Percentiles rank a stretch among this genome's conserved stretches.
These are phyloP conservation scores for Psettodes erumei DNA, from an alignment of 2,113 vertebrate genomes.

Conservation along the genomic window DNA sequence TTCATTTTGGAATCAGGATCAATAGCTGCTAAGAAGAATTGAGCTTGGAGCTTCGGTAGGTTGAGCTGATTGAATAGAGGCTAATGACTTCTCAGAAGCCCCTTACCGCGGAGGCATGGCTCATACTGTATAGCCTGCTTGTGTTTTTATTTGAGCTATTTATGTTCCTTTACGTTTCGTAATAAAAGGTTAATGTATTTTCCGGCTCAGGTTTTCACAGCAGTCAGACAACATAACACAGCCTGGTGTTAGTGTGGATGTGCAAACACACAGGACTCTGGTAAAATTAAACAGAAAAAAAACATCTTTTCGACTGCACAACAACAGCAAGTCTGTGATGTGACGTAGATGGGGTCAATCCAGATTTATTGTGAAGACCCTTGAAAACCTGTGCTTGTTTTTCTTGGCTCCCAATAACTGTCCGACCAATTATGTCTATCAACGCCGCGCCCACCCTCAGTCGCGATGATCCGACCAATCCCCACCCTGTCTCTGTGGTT, in stretches of 20 bases:
- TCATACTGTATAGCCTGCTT: slow-evolving; percentile 27
- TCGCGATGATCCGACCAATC: slow-evolving; percentile 78
- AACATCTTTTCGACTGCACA: slow-evolving; percentile 72
- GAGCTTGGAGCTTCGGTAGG: slow-evolving; percentile 65
- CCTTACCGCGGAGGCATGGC: slow-evolving; percentile 25
- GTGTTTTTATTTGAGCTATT: slow-evolving; percentile 25
- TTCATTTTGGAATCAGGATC: slow-evolving; percentile 77
- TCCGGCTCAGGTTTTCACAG: background rate
- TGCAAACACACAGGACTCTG: background rate
- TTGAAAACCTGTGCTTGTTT: slow-evolving; percentile 76
- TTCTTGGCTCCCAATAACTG: slow-evolving; percentile 57
- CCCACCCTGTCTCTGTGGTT: slow-evolving; percentile 73
- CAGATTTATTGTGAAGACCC: slow-evolving; percentile 47
- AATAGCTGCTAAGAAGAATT: slow-evolving; percentile 74
- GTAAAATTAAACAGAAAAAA: too few species aligned
- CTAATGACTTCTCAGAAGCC: slow-evolving; percentile 72
- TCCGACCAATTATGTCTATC: slow-evolving; percentile 64
- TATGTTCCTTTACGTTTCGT: slow-evolving; percentile 2
- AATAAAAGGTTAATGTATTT: background rate
- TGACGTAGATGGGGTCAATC: slow-evolving; percentile 64
- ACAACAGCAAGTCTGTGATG: slow-evolving; percentile 25
- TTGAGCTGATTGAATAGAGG: slow-evolving; percentile 71
- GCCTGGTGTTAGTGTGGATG: background rate
- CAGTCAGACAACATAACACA: background rate
- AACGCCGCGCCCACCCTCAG: slow-evolving; percentile 50